phyloP scores from a whole-genome alignment of 2,113 vertebrate species.

The Mormoops blainvillei region DNA sequence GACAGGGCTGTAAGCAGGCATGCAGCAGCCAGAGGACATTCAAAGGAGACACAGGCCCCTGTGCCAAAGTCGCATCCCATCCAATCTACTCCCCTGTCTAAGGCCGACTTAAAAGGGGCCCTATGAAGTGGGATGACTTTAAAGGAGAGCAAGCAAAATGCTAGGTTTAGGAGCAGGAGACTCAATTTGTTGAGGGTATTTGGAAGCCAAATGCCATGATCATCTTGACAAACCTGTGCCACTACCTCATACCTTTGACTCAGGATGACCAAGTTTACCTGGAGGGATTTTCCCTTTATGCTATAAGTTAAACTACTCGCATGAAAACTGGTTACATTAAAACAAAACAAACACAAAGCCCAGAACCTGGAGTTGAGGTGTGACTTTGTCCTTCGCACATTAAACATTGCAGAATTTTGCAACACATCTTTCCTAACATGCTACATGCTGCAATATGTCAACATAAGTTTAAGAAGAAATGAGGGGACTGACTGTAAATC shows the following conservation, averaged over 20 bases:
- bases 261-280: neutral
- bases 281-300: neutral
- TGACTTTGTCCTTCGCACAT: slow-evolving; percentile 78
- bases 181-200: neutral
- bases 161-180: neutral
- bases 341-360: neutral
- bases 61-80: neutral
- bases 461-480: slow-evolving; percentile 52
- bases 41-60: neutral
- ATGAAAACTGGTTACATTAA: neutral
- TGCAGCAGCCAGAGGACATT: neutral
- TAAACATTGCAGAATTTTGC: slow-evolving; percentile 77
- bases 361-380: slow-evolving; percentile 42
- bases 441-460: slow-evolving; percentile 70
- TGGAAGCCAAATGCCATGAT: neutral
- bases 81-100: neutral
- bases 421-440: slow-evolving; percentile 72
- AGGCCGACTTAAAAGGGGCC: neutral
- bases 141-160: neutral
- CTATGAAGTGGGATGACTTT: neutral
- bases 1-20: neutral
- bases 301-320: neutral
- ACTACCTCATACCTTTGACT: neutral
- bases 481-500: slow-evolving; percentile 24
- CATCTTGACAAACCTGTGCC: neutral